Conservation (phyloP, 2,113 vertebrate genomes). For the Phyllostomus discolor region DNA sequence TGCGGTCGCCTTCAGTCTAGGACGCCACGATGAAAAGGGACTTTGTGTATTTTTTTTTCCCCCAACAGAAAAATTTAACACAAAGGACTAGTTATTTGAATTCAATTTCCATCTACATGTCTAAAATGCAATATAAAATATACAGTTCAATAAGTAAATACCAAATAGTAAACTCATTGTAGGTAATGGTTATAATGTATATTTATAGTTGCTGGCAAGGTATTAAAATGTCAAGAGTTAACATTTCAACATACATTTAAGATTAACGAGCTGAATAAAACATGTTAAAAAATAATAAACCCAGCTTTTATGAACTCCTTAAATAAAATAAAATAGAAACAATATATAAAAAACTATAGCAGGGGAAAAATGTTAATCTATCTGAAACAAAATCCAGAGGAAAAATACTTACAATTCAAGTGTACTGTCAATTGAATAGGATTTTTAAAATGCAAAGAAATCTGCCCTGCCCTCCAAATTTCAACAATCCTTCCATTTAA, state of each 20-base stretch:
- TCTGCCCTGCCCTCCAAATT: background rate
- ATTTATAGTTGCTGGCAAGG: slow-evolving; percentile 83
- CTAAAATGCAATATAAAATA: slow-evolving; percentile 79
- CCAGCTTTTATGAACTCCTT: slow-evolving; percentile 50
- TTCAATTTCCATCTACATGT: slow-evolving; percentile 81
- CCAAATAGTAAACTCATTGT: slow-evolving; percentile 75
- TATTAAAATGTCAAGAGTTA: slow-evolving; percentile 81
- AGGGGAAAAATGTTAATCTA: slow-evolving; percentile 50
- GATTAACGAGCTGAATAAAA: slow-evolving; percentile 66
- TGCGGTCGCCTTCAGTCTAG: slow-evolving; percentile 76
- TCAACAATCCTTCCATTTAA: background rate
- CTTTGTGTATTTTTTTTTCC: slow-evolving; percentile 77
- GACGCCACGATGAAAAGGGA: slow-evolving; percentile 78
- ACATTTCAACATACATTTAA: slow-evolving; percentile 79
- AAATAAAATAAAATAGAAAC: slow-evolving; percentile 65
- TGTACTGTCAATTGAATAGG: background rate
- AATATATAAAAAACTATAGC: slow-evolving; percentile 50
- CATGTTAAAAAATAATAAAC: slow-evolving; percentile 60
- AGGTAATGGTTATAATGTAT: slow-evolving; percentile 75
- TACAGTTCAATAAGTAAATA: slow-evolving; percentile 67
- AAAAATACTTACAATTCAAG: background rate
- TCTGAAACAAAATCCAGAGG: slow-evolving; percentile 1
- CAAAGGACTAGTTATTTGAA: slow-evolving; percentile 76
- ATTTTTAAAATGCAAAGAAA: slow-evolving; percentile 14
- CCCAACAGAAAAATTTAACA: slow-evolving; percentile 74